Conservation (phyloP, 2,888 invertebrate species). For the Nymphalis urticae region DNA sequence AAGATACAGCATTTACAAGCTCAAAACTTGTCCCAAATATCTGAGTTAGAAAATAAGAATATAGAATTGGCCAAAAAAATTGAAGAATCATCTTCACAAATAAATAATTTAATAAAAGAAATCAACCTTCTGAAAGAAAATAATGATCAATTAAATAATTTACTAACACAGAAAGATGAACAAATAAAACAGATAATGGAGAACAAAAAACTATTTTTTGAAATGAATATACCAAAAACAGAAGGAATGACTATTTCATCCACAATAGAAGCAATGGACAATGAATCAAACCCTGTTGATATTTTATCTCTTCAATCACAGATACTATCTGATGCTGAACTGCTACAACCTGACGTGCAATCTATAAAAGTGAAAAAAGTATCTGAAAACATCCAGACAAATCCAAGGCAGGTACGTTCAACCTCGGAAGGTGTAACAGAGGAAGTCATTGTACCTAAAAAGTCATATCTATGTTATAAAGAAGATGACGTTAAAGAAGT, state of each 20-base stretch:
- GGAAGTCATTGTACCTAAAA: constrained; percentile 75
- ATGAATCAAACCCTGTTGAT: constrained; percentile 52
- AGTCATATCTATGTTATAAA: constrained; percentile 78
- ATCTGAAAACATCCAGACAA: constrained; percentile 49
- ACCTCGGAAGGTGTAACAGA: constrained; percentile 49
- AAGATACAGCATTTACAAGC: constrained; percentile 55
- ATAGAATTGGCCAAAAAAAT: constrained; percentile 62
- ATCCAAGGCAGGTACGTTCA: constrained; percentile 39
- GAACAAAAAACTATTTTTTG: constrained; percentile 66
- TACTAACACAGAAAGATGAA: constrained; percentile 59
- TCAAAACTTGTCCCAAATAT: constrained; percentile 49
- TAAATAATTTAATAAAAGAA: constrained; percentile 50
- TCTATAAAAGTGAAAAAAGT: constrained; percentile 45
- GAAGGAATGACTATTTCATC: constrained; percentile 76
- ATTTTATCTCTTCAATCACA: constrained; percentile 68
- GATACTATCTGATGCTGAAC: constrained; percentile 58
- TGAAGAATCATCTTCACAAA: constrained; percentile 45
- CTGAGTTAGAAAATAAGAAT: constrained; percentile 56
- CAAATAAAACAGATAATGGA: constrained; percentile 65
- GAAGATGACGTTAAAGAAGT: constrained; percentile 47
- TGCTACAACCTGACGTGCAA: constrained; percentile 43
- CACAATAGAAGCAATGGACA: constrained; percentile 66
- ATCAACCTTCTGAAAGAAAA: constrained; percentile 48
- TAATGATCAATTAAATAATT: constrained; percentile 54
- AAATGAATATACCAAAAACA: constrained; percentile 78